phyloP scores from a whole-genome alignment of 2,888 invertebrate species.

The Cabera pusaria region DNA sequence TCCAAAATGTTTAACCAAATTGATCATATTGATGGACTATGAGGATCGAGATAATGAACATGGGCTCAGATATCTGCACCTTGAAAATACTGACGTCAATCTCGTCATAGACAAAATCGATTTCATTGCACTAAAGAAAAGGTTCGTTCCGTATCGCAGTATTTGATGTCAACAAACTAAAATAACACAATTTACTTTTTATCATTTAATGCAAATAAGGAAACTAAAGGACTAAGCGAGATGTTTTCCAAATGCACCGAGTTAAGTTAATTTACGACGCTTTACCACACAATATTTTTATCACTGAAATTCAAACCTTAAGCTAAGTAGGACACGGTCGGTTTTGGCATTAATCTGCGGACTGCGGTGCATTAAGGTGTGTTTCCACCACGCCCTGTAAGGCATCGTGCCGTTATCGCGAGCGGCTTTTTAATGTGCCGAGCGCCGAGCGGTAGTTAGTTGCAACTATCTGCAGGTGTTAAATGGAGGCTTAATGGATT shows the following conservation, averaged over 20 bases:
- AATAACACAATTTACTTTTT: no score
- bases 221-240: background rate
- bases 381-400: conserved; percentile 1
- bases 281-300: background rate
- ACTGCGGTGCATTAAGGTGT: conserved; percentile 7
- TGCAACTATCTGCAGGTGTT: conserved; percentile 16
- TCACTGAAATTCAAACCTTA: background rate
- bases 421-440: conserved; percentile 26
- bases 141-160: background rate
- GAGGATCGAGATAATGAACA: no score
- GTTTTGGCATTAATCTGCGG: background rate
- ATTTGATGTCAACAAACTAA: no score
- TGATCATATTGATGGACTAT: no score
- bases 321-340: background rate
- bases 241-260: conserved; percentile 4
- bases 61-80: no score
- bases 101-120: no score
- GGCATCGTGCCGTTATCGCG: conserved; percentile 18
- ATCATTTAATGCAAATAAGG: no score
- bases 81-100: no score
- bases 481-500: conserved; percentile 19
- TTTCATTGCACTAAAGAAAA: no score
- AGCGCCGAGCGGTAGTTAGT: conserved; percentile 15
- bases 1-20: no score
- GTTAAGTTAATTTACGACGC: conserved; percentile 1